Evolutionary conservation across 53 echinoderm and acorn worm species (phyloP), one percentile per base, ranked within the genome.

Genomic region (Apostichopus leukothele): DNA sequence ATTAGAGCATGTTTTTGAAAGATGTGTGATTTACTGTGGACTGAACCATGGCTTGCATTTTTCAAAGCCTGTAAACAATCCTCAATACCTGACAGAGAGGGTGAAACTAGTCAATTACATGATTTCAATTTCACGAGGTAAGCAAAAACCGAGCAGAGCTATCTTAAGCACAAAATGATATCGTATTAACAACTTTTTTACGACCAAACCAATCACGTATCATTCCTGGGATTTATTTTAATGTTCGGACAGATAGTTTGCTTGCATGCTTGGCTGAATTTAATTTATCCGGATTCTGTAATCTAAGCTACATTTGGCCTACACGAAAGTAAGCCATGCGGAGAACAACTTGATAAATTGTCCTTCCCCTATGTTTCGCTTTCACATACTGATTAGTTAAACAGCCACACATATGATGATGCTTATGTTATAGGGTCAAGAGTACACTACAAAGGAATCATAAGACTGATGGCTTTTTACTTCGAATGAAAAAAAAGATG

Each of bases 361-460:
- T 63, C 68, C 20, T 71, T 71, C 71, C 71, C 18, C 20, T 6
- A 71, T 71, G 71, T 71, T 71, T 71, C 71, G 18, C 71, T 71
- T 71, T 71, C 71, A 71, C 71, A 71, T 18, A n/a, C 71, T 71
- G 71, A 71, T 71, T 19, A 6, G 71, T 71, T 71, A 71, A 71
- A 71, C 71, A 71, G 71, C 18, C 20, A 57, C 13, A 16, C 14
- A 71, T 19, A 19, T 71, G 6, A 71, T 71, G 39, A 39, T 39
- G 39, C 39, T 39, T 39, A 39, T 39, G 39, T 39, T 39, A 39
- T 19, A 16, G 71, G 71, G 71, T 71, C 71, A 19, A 71, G 71
- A 63, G 16, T 16, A 63, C 4, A 19, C 71, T 71, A 71, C 71
- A 71, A 18, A 71, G 10, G 14, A 71, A 71, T 71, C 18, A 6